These are phyloP conservation scores for Agapostemon virescens DNA, from an alignment of 2,888 invertebrate genomes.

Conservation along the genomic window DNA sequence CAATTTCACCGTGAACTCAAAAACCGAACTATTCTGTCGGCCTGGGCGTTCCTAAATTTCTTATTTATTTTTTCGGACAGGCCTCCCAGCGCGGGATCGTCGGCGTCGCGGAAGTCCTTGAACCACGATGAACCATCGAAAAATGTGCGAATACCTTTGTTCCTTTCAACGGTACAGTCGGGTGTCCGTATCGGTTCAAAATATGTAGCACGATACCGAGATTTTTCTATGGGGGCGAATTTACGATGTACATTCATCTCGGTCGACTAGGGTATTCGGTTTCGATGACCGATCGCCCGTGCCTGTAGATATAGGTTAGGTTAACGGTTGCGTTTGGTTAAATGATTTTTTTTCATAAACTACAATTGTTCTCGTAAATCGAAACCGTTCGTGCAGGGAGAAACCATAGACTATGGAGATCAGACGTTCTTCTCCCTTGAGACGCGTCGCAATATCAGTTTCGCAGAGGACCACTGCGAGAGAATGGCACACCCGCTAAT, in stretches of 20 bases:
- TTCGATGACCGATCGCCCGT: not conserved
- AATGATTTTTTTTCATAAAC: conserved; percentile 13
- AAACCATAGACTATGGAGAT: not conserved
- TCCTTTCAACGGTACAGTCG: conserved; percentile 42
- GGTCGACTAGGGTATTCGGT: not conserved
- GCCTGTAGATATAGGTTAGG: conserved; percentile 40
- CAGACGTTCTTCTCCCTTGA: not conserved
- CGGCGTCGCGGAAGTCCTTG: conserved; percentile 51
- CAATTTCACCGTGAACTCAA: conserved; percentile 18
- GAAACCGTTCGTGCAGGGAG: not conserved
- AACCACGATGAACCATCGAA: conserved; percentile 36
- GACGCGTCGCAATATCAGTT: not conserved
- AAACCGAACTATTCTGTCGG: not conserved
- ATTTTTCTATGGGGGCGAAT: not conserved
- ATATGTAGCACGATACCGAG: conserved; percentile 18
- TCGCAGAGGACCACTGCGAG: conserved; percentile 3
- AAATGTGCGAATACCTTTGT: conserved; percentile 55
- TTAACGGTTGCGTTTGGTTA: conserved; percentile 30
- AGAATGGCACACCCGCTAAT: conserved; percentile 6
- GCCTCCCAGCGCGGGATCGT: not conserved
- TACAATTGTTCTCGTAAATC: not conserved
- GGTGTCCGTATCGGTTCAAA: conserved; percentile 36
- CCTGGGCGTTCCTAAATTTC: conserved; percentile 36
- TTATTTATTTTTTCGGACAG: conserved; percentile 24
- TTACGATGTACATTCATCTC: not conserved